phyloP scores from a whole-genome alignment of 2,797 vertebrate genomes.

The Cuculus canorus region DNA sequence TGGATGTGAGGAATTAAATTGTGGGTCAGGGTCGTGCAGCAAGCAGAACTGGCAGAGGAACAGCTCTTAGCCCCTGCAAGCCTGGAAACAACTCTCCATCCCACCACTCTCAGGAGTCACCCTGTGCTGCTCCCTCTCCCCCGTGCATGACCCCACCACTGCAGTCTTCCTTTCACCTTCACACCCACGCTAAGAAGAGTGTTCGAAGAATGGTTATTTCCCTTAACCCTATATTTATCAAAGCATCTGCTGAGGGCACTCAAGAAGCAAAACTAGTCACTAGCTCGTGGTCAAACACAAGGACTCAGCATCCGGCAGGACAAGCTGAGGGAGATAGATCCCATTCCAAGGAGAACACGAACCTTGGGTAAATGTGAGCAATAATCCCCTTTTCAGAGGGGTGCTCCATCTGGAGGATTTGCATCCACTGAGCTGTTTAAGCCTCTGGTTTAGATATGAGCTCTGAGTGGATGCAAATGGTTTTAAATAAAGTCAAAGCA shows the following conservation, averaged over 20 bases:
- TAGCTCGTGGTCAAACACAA: fast-evolving
- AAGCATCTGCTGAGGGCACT: not conserved
- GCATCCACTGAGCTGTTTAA: not conserved
- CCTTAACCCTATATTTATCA: not conserved
- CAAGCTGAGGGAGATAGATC: not conserved
- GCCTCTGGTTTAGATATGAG: not conserved
- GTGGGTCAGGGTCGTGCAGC: fast-evolving
- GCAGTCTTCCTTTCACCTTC: too few relatives aligned
- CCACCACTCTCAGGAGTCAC: not conserved
- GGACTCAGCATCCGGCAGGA: not conserved
- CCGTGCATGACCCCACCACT: too few relatives aligned
- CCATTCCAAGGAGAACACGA: fast-evolving
- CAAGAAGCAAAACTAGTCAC: not conserved
- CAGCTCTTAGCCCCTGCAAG: not conserved
- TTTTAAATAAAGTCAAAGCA: not conserved
- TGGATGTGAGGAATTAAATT: fast-evolving
- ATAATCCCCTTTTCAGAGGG: not conserved
- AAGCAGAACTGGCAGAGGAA: not conserved
- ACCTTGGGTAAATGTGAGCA: fast-evolving
- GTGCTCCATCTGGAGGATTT: not conserved
- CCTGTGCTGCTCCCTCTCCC: not conserved
- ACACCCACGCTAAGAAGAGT: not conserved
- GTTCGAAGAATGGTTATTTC: not conserved
- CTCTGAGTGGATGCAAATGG: not conserved
- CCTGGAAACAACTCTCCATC: not conserved